Evolutionary conservation across 2,888 invertebrate genomes (phyloP).

Genomic region (Mythimna impura): DNA sequence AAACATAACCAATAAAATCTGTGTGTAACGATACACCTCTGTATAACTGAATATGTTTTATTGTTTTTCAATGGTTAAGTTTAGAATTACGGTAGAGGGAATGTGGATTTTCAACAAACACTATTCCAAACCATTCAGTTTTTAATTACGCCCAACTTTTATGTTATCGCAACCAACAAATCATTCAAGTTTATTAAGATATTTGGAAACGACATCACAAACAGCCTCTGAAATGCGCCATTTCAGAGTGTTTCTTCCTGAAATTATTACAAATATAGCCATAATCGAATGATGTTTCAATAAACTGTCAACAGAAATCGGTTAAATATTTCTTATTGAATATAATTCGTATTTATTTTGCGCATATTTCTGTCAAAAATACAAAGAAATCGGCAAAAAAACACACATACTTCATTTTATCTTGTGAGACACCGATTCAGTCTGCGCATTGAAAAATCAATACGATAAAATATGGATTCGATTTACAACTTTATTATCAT

Average conservation of each 20-base stretch:
- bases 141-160: background rate
- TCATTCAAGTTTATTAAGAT: conserved; percentile 2
- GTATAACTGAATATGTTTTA: too few species aligned
- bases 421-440: background rate
- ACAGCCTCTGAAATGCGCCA: background rate
- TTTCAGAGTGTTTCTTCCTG: background rate
- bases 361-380: conserved; percentile 12
- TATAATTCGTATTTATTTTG: too few species aligned
- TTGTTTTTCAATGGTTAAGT: too few species aligned
- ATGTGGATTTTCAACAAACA: background rate
- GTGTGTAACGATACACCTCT: too few species aligned
- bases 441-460: background rate
- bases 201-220: background rate
- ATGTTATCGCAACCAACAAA: background rate
- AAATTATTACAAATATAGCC: background rate
- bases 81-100: too few species aligned
- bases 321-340: background rate
- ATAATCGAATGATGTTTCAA: background rate
- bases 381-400: background rate
- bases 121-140: background rate
- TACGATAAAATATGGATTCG: background rate
- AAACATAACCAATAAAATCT: too few species aligned
- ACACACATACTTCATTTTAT: background rate
- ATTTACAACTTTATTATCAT: background rate
- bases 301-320: too few species aligned